Percentiles rank a stretch among this genome's conserved stretches.
Conservation (phyloP, 2,888 invertebrate species). For the Chorisops tibialis region DNA sequence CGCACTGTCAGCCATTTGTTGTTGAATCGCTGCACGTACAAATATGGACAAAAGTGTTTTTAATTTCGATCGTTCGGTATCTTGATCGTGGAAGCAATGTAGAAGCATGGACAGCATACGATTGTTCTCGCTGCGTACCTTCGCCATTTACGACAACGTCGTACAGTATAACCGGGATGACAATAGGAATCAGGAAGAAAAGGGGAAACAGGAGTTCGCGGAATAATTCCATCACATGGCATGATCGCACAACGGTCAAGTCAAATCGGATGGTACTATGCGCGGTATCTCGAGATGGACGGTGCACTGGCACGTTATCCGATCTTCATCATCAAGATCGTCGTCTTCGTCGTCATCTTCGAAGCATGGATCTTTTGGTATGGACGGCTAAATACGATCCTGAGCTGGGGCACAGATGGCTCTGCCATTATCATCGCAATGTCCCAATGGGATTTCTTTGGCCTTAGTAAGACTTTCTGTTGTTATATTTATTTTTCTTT, state of each 20-base stretch:
- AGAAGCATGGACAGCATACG: too few relatives aligned
- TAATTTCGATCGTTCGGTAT: conserved; percentile 8
- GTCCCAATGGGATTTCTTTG: conserved; percentile 19
- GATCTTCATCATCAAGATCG: conserved; percentile 17
- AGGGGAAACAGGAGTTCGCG: too few relatives aligned
- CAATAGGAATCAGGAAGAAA: too few relatives aligned
- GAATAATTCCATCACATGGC: too few relatives aligned
- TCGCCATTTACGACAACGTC: too few relatives aligned
- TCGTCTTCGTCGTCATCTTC: not conserved
- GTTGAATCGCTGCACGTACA: not conserved
- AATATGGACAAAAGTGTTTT: conserved; percentile 26
- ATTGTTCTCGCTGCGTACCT: too few relatives aligned
- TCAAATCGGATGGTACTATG: too few relatives aligned
- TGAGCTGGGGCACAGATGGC: conserved; percentile 11
- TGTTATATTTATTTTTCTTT: conserved; percentile 3
- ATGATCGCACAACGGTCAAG: too few relatives aligned
- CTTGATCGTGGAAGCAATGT: not conserved
- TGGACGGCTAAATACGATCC: not conserved
- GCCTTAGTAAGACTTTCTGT: conserved; percentile 18
- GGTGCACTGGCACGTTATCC: conserved; percentile 2
- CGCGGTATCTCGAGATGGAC: not conserved
- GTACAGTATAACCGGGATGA: too few relatives aligned
- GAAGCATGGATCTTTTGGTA: conserved; percentile 15
- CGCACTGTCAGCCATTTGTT: conserved; percentile 1
- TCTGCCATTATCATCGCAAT: conserved; percentile 4